phyloP scores from a whole-genome alignment of 2,113 vertebrate species.

The Lycocorax pyrrhopterus region DNA sequence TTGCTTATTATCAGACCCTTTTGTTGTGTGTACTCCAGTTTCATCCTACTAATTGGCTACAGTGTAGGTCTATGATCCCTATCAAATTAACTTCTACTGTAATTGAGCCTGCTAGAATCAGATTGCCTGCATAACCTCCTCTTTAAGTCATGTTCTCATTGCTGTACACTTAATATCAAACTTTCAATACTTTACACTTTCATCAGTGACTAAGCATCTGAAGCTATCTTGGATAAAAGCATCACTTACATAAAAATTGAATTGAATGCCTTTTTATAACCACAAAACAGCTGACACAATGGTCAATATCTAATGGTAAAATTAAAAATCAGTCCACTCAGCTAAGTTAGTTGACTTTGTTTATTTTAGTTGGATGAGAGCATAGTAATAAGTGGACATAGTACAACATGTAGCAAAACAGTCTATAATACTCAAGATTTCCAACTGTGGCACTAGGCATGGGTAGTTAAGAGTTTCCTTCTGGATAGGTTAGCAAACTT shows the following conservation, averaged over 20 bases:
- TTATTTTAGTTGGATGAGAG: background rate
- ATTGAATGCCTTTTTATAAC: background rate
- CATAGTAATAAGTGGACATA: background rate
- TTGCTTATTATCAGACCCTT: constrained; percentile 49
- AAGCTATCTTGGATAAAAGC: background rate
- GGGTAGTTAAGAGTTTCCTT: background rate
- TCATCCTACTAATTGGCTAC: constrained; percentile 49
- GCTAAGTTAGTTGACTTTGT: background rate
- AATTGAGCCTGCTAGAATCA: constrained; percentile 5
- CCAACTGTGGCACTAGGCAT: background rate
- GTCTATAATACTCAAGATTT: background rate
- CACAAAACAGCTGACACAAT: background rate
- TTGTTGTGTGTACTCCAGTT: constrained; percentile 39
- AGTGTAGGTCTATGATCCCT: constrained; percentile 49
- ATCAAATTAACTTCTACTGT: constrained; percentile 53
- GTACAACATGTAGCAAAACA: background rate
- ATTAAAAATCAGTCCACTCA: background rate
- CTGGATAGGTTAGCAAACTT: background rate
- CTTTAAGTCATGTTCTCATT: background rate
- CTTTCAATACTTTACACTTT: background rate
- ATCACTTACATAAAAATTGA: background rate
- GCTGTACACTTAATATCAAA: background rate
- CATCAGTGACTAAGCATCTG: background rate
- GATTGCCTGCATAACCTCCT: background rate
- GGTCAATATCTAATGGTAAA: background rate